Conservation (phyloP, 2,797 vertebrate genomes). For the Phataginus tricuspis region DNA sequence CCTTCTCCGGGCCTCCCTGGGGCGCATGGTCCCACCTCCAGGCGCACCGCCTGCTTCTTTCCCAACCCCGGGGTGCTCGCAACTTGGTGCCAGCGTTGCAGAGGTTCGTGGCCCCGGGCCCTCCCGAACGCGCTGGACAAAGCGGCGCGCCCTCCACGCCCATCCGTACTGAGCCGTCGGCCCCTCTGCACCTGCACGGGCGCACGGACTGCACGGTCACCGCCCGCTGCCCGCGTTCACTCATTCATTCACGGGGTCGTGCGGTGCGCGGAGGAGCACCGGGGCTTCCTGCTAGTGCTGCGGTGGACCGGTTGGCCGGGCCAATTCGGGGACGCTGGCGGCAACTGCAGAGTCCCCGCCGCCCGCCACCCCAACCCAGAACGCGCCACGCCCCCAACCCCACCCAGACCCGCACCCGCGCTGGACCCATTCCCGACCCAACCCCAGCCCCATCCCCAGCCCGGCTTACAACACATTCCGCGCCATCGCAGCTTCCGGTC, state of each 20-base stretch:
- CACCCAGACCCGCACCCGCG: not conserved
- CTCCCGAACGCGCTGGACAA: too few relatives aligned
- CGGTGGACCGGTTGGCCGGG: too few relatives aligned
- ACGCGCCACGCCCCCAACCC: not conserved
- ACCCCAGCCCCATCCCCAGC: not conserved
- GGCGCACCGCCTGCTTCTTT: too few relatives aligned
- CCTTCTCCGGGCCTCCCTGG: too few relatives aligned
- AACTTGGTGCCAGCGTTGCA: too few relatives aligned
- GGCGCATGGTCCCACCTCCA: too few relatives aligned
- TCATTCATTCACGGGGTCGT: not conserved
- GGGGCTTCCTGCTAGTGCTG: too few relatives aligned
- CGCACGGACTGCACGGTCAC: not conserved
- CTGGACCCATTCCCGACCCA: not conserved
- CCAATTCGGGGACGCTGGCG: not conserved
- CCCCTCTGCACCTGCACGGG: not conserved
- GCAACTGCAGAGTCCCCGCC: too few relatives aligned
- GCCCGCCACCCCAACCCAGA: not conserved
- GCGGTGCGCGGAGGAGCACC: not conserved
- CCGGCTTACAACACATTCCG: slow-evolving; percentile 44
- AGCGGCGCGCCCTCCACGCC: too few relatives aligned
- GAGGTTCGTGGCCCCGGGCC: too few relatives aligned
- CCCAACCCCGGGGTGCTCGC: too few relatives aligned
- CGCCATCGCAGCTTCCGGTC: slow-evolving; percentile 60
- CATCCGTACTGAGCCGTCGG: not conserved
- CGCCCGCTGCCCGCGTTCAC: not conserved